Evolutionary conservation across 2,888 invertebrate species (phyloP), one percentile per base, ranked within the genome.

Genomic region (Chelonus formosanus): DNA sequence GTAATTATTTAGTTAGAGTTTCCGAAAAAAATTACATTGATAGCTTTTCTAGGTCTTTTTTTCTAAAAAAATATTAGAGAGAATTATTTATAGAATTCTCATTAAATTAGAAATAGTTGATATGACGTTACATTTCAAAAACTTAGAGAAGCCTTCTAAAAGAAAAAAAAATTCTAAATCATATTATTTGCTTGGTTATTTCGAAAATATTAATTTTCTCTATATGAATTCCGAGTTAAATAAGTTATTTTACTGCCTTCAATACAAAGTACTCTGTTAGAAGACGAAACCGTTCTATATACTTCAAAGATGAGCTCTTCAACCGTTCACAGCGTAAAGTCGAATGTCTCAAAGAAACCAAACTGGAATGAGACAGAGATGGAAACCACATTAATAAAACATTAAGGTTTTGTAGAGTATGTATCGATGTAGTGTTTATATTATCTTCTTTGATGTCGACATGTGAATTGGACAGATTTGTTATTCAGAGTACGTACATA

Each of bases 401-500:
- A 84, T 84, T 80, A 83, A 82, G 75, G 81, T 82, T 84, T 83
- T 82, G 82, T 79, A 78, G 83, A 82, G 79, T 81, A 84, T 84
- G 81, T 84, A 84, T 84, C 84, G 83, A 83, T 83, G 83, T 82
- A 84, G 84, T 81, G 84, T 84, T 84, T 84, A 84, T 84, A 84
- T 84, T 84, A 84, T 83, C 84, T 84, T 84, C 84, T 84, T 84
- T 82, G 83, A 84, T 84, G 84, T 84, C 84, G 84, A 84, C 84
- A 84, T 84, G 83, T 84, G 84, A 84, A 84, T 84, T 84, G 84
- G 84, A 84, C 83, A 84, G 84, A 84, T 84, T 84, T 84, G 84
- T 84, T 84, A 84, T 84, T 84, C 84, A 84, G 82, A 79, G 82
- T 83, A 78, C 81, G 81, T 80, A 82, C 80, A 80, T 81, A 81